Evolutionary conservation across 2,888 invertebrate genomes (phyloP).

Genomic region (Rhamphomyia laevipes): DNA sequence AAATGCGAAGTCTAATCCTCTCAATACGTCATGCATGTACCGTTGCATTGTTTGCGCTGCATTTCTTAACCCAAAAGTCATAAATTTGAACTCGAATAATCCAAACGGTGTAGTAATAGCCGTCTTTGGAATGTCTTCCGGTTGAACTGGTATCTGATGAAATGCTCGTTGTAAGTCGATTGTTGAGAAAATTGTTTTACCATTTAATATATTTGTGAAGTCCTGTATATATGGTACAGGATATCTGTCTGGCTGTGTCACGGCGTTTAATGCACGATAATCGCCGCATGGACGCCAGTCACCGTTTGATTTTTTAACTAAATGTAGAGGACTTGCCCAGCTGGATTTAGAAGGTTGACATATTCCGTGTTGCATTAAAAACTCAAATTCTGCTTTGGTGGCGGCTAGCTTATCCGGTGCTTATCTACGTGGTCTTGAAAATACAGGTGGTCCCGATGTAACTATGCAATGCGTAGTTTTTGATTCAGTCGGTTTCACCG

Average conservation of each 20-base stretch:
- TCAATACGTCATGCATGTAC: constrained; percentile 20
- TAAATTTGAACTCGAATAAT: too few species aligned
- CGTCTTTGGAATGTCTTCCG: too few species aligned
- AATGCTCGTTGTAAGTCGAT: too few species aligned
- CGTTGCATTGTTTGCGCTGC: constrained; percentile 24
- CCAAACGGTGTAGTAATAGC: too few species aligned
- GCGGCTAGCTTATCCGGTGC: constrained; percentile 7
- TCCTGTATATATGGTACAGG: constrained; percentile 24
- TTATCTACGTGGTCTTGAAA: constrained; percentile 8
- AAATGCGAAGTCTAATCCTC: constrained; percentile 16
- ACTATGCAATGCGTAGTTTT: constrained; percentile 11
- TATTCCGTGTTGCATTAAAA: background rate
- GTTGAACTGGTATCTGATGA: too few species aligned
- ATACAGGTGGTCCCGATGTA: constrained; percentile 10
- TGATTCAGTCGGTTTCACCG: background rate
- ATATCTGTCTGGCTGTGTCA: constrained; percentile 25
- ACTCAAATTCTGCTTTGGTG: background rate
- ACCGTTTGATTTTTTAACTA: background rate
- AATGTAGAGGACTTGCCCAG: background rate
- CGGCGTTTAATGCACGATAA: constrained; percentile 20
- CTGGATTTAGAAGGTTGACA: background rate
- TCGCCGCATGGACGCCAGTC: constrained; percentile 25
- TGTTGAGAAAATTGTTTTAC: too few species aligned
- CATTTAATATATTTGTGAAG: constrained; percentile 9
- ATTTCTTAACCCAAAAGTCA: too few species aligned